Evolutionary conservation across 2,888 invertebrate species (phyloP).

Genomic region (Beris morrisii): DNA sequence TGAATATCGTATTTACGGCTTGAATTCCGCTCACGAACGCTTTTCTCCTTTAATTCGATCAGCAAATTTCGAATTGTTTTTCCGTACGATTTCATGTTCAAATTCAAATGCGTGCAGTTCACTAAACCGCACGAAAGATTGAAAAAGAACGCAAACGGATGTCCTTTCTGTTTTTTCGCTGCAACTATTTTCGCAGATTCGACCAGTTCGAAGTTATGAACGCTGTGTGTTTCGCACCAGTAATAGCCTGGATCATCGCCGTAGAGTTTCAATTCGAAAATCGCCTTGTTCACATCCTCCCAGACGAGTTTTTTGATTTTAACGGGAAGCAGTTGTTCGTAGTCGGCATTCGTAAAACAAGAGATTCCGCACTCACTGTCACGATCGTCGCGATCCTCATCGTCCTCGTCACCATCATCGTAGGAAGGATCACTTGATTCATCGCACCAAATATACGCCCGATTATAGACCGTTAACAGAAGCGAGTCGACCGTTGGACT

Average conservation of each 20-base stretch:
- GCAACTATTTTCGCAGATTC: conserved; percentile 60
- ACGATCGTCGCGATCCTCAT: conserved; percentile 31
- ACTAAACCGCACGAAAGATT: conserved; percentile 44
- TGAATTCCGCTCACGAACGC: conserved; percentile 37
- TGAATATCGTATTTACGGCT: conserved; percentile 46
- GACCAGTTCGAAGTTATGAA: conserved; percentile 58
- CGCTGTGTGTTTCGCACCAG: conserved; percentile 66
- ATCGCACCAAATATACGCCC: conserved; percentile 60
- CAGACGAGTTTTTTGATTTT: conserved; percentile 54
- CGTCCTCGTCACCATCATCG: conserved; percentile 4
- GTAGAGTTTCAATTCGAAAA: conserved; percentile 60
- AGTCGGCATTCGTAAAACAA: conserved; percentile 64
- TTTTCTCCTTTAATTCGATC: conserved; percentile 41
- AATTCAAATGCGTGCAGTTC: conserved; percentile 12
- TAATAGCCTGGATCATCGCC: conserved; percentile 63
- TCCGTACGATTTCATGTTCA: conserved; percentile 33
- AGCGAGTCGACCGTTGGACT: conserved; percentile 47
- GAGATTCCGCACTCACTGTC: conserved; percentile 59
- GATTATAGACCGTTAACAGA: conserved; percentile 60
- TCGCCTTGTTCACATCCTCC: conserved; percentile 48
- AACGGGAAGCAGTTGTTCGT: conserved; percentile 58
- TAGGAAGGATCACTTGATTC: conserved; percentile 29
- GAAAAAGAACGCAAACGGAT: conserved; percentile 49
- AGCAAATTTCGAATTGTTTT: conserved; percentile 35
- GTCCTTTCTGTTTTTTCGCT: conserved; percentile 48